Evolutionary conservation across 2,797 vertebrate genomes (phyloP).

Genomic region (Dendrocincla fuliginosa): DNA sequence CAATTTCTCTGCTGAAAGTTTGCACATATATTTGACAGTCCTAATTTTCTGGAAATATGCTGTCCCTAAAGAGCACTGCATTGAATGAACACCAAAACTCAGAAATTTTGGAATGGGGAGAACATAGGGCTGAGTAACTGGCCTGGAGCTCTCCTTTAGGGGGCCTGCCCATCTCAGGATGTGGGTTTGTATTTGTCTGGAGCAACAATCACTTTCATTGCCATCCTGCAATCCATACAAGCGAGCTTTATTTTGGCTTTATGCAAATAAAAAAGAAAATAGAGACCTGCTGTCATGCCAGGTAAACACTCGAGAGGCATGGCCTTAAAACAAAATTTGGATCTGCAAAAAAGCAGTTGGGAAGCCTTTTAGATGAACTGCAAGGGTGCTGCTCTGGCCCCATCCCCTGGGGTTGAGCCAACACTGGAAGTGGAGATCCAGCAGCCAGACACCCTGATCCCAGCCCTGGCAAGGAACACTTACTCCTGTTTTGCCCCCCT

Average conservation of each 20-base stretch:
- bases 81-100: not conserved
- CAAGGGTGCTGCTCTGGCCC: not conserved
- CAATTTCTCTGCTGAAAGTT: not conserved
- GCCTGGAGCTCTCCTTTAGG: not conserved
- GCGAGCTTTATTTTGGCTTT: not conserved
- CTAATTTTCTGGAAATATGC: not conserved
- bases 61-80: not conserved
- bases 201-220: not conserved
- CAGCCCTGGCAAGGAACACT: not conserved
- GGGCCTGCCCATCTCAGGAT: not conserved
- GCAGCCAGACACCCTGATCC: not conserved
- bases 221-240: not conserved
- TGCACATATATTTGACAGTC: not conserved
- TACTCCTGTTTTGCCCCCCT: not conserved
- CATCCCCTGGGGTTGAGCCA: accelerated
- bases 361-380: not conserved
- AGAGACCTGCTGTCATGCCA: not conserved
- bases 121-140: not conserved
- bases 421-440: accelerated
- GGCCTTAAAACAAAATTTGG: not conserved
- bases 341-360: not conserved
- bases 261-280: not conserved
- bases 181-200: not conserved
- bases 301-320: not conserved
- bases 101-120: not conserved